Percentiles rank a stretch among this genome's conserved stretches.
phyloP scores from a whole-genome alignment of 2,888 invertebrate species.

The Pelosia muscerda region DNA sequence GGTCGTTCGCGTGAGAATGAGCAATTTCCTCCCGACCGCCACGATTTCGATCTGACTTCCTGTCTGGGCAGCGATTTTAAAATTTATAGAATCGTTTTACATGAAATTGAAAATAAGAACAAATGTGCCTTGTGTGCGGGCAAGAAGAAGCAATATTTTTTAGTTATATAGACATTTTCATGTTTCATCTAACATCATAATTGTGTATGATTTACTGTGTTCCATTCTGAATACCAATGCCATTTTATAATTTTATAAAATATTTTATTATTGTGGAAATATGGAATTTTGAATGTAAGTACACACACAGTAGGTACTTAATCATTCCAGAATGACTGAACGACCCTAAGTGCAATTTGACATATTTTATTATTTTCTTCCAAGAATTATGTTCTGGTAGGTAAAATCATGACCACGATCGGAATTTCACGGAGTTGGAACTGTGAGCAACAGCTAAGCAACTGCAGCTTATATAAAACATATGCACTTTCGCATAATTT shows the following conservation, averaged over 20 bases:
- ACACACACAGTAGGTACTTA: too few relatives aligned
- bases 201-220: not conserved
- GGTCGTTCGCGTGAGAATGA: slow-evolving; percentile 85
- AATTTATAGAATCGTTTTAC: slow-evolving; percentile 83
- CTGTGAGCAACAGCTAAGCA: too few relatives aligned
- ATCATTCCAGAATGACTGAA: not conserved
- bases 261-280: not conserved
- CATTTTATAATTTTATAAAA: too few relatives aligned
- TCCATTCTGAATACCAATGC: not conserved
- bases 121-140: slow-evolving; percentile 52
- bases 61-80: slow-evolving; percentile 84
- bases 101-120: slow-evolving; percentile 81
- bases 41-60: slow-evolving; percentile 86
- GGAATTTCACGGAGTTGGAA: too few relatives aligned
- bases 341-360: not conserved
- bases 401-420: too few relatives aligned
- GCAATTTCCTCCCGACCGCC: slow-evolving; percentile 84
- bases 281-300: not conserved
- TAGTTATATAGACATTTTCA: slow-evolving; percentile 22
- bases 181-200: slow-evolving; percentile 2
- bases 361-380: too few relatives aligned
- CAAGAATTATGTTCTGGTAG: too few relatives aligned
- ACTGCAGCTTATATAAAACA: too few relatives aligned
- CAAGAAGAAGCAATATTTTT: slow-evolving; percentile 52
- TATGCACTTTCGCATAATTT: too few relatives aligned